Percentiles rank a stretch among this genome's conserved stretches.
Evolutionary conservation across 2,888 invertebrate genomes (phyloP).

Genomic region (Unio pictorum): DNA sequence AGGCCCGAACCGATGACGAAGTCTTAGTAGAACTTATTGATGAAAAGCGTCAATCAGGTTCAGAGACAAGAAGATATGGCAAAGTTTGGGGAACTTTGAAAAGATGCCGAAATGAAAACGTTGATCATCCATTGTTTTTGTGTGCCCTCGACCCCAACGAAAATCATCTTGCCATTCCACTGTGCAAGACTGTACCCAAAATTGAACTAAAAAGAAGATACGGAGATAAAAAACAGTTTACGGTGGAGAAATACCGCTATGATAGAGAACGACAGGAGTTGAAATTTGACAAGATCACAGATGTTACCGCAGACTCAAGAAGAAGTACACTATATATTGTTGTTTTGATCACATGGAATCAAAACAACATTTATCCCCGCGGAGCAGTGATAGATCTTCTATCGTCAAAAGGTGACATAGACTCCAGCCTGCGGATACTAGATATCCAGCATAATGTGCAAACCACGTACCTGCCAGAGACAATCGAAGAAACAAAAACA

Average conservation of each 20-base stretch:
- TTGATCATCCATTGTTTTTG: conserved; percentile 20
- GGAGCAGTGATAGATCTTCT: conserved; percentile 18
- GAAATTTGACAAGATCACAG: conserved; percentile 1
- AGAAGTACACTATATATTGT: conserved; percentile 16
- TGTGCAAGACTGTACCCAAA: conserved; percentile 37
- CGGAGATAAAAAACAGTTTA: conserved; percentile 9
- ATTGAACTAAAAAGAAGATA: conserved; percentile 9
- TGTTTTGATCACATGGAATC: conserved; percentile 17
- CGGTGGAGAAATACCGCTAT: conserved; percentile 18
- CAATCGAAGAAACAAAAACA: conserved; percentile 7
- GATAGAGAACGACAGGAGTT: conserved; percentile 21
- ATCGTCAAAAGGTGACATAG: conserved; percentile 2
- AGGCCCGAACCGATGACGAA: conserved; percentile 38
- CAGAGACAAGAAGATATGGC: conserved; percentile 15
- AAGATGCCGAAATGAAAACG: conserved; percentile 20
- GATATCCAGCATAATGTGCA: conserved; percentile 24
- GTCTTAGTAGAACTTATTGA: conserved; percentile 41
- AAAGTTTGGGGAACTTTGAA: conserved; percentile 12
- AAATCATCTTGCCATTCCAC: conserved; percentile 32
- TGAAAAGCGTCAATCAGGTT: conserved; percentile 4
- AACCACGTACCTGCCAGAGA: conserved; percentile 11
- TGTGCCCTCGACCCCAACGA: conserved; percentile 36
- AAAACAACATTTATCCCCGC: conserved; percentile 14
- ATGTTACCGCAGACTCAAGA: conserved; percentile 11
- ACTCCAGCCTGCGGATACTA: conserved; percentile 14